phyloP scores from a whole-genome alignment of 2,797 vertebrate genomes.

The Melanotaenia trifasciata region DNA sequence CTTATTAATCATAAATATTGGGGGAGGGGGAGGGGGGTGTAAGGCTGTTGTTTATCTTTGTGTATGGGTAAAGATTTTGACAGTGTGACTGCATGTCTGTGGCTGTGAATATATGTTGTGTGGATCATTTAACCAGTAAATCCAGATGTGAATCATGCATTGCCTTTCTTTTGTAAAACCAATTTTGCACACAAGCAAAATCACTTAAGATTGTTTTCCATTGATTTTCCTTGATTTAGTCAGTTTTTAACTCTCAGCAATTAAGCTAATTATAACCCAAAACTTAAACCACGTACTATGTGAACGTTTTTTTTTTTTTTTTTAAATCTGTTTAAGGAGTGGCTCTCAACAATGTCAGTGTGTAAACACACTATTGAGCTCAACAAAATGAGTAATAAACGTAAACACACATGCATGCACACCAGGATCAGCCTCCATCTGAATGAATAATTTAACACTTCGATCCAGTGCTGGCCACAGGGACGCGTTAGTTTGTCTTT shows the following conservation, averaged over 20 bases:
- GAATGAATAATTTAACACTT: conserved; percentile 80
- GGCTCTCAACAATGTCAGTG: neutral
- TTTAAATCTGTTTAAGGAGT: neutral
- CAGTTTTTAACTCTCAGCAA: neutral
- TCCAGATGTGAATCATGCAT: conserved; percentile 32
- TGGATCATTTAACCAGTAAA: conserved; percentile 28
- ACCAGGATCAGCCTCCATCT: conserved; percentile 42
- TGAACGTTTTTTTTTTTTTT: neutral
- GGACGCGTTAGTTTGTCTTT: conserved; percentile 30
- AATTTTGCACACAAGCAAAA: conserved; percentile 7
- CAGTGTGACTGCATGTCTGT: conserved; percentile 1
- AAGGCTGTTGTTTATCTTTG: neutral
- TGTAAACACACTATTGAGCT: conserved; percentile 11
- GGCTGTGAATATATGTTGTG: conserved; percentile 20
- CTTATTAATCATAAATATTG: conserved; percentile 54
- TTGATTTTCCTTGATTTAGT: conserved; percentile 1
- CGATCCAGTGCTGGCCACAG: conserved; percentile 63
- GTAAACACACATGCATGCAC: conserved; percentile 21
- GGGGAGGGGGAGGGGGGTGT: conserved; percentile 12
- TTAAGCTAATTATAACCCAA: neutral
- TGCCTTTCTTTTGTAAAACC: conserved; percentile 59
- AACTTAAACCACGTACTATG: neutral
- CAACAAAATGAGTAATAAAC: conserved; percentile 20
- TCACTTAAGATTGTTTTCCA: neutral
- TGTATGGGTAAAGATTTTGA: conserved; percentile 13